Evolutionary conservation across 2,113 vertebrate genomes (phyloP).

Genomic region (Dasyurus viverrinus): DNA sequence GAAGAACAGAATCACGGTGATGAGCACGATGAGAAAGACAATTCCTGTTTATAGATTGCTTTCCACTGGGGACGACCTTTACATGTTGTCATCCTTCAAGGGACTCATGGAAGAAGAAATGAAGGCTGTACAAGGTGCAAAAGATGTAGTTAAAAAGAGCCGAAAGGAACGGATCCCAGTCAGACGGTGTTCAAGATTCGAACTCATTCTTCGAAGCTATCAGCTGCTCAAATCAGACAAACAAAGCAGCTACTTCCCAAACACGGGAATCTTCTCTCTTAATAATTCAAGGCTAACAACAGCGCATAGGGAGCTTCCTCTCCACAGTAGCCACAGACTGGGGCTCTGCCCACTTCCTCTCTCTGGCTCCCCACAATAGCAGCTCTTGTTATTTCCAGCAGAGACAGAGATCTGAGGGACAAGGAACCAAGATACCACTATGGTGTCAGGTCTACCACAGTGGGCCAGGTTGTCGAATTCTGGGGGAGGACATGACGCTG

Average conservation of each 20-base stretch:
- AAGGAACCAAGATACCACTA: not conserved
- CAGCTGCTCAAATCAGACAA: not conserved
- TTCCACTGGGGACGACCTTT: not conserved
- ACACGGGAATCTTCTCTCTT: not conserved
- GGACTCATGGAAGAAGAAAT: not conserved
- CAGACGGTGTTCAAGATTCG: not conserved
- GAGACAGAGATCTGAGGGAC: not conserved
- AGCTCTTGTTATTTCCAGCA: not conserved
- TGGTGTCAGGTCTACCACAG: not conserved
- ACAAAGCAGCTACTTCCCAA: not conserved
- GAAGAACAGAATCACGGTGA: slow-evolving; percentile 5
- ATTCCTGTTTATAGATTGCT: not conserved
- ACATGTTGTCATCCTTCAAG: not conserved
- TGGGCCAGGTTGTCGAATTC: not conserved
- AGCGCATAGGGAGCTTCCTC: not conserved
- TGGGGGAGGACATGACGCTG: not conserved
- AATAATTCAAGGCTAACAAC: not conserved
- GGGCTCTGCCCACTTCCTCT: not conserved
- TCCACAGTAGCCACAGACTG: not conserved
- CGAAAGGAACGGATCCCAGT: not conserved
- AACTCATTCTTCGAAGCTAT: not conserved
- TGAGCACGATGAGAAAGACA: not conserved
- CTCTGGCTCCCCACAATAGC: not conserved
- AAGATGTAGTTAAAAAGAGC: not conserved
- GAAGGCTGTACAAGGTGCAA: not conserved